These are phyloP conservation scores for Lathronympha strigana DNA, from an alignment of 2,888 invertebrate genomes.

Conservation along the genomic window DNA sequence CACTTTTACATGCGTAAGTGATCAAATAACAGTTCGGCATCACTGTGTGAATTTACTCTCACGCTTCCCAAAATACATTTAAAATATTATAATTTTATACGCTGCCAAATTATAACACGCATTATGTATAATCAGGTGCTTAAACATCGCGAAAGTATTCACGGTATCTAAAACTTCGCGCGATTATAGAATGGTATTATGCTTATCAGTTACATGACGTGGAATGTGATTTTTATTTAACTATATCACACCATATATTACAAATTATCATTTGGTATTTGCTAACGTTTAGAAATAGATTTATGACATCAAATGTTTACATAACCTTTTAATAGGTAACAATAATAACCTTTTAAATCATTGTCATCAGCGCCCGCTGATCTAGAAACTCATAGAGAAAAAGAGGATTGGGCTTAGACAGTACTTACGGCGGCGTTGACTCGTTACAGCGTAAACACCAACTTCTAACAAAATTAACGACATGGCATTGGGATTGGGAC, in stretches of 20 bases:
- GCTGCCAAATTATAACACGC: constrained; percentile 6
- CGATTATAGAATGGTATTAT: constrained; percentile 14
- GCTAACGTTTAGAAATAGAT: neutral
- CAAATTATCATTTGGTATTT: constrained; percentile 3
- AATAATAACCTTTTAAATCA: neutral
- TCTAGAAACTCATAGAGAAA: neutral
- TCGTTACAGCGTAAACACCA: no score
- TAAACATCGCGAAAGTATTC: constrained; percentile 17
- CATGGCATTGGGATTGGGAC: no score
- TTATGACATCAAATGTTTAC: neutral
- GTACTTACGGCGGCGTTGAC: no score
- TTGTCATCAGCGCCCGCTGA: neutral
- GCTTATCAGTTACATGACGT: constrained; percentile 20
- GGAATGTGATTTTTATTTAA: constrained; percentile 13
- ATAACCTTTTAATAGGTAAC: neutral
- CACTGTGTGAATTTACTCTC: neutral
- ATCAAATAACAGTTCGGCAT: neutral
- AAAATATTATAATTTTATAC: constrained; percentile 22
- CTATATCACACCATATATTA: constrained; percentile 4
- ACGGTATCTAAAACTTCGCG: constrained; percentile 13
- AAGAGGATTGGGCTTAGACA: neutral
- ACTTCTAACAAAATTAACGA: no score
- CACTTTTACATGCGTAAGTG: neutral
- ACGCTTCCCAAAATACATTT: neutral
- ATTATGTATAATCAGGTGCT: constrained; percentile 22